Evolutionary conservation across 1,140 invertebrate genomes (phyloP).

Genomic region (Globodera rostochiensis): DNA sequence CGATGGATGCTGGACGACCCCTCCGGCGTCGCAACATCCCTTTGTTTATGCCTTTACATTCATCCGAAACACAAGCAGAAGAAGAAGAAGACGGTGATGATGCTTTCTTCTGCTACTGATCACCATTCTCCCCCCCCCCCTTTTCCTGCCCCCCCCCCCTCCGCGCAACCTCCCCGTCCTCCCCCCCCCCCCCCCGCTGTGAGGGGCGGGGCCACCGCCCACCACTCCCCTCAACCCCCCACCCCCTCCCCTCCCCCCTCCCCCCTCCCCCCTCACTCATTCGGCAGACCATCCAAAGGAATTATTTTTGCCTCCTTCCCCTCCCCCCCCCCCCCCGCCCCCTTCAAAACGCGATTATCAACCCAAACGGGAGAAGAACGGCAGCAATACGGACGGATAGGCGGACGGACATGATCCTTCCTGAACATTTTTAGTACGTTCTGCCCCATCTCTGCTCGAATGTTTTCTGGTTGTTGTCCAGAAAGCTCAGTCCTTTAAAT

Average conservation of each 20-base stretch:
- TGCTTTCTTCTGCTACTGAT: slow-evolving; percentile 1
- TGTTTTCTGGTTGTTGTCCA: too few species aligned
- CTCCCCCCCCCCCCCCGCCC: neutral
- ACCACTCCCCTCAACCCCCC: neutral
- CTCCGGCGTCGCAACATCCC: neutral
- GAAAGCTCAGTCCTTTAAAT: too few species aligned
- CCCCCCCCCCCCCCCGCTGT: neutral
- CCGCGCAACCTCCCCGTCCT: neutral
- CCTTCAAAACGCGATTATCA: slow-evolving; percentile 11
- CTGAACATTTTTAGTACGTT: too few species aligned
- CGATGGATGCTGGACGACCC: neutral
- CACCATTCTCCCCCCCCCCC: neutral
- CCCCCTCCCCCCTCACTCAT: neutral
- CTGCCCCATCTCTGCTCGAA: too few species aligned
- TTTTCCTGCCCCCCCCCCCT: neutral
- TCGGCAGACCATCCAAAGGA: slow-evolving; percentile 8
- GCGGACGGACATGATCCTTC: too few species aligned
- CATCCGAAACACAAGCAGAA: neutral
- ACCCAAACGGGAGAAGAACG: neutral
- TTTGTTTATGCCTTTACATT: neutral
- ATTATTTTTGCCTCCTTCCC: slow-evolving; percentile 8
- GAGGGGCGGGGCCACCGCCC: neutral
- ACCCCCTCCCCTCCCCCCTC: neutral
- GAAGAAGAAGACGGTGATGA: neutral
- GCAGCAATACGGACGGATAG: neutral